These are phyloP conservation scores for Zoanthus gigantus DNA, from an alignment of 92 coral and sea anemone genomes.

Conservation along the genomic window DNA sequence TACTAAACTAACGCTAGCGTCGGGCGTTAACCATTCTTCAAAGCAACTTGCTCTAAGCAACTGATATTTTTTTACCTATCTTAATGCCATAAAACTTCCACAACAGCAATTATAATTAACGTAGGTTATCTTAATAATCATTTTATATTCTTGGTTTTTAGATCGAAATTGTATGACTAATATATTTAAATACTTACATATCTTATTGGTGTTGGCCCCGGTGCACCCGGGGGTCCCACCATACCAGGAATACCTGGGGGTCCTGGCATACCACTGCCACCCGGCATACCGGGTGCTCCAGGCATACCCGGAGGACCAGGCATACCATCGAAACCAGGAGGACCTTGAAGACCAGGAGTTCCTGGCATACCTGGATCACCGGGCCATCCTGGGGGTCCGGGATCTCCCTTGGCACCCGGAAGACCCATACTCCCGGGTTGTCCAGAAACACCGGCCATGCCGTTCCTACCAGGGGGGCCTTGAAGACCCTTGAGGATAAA, in stretches of 20 bases:
- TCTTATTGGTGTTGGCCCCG: conserved; percentile 99
- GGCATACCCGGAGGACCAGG: conserved; percentile 99
- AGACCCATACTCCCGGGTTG: conserved; percentile 95
- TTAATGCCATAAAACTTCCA: no score
- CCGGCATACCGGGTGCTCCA: conserved; percentile 97
- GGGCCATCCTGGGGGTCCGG: conserved; percentile 93
- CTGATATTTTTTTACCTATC: no score
- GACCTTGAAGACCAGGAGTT: conserved; percentile 97
- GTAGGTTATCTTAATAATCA: no score
- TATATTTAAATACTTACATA: conserved; percentile 84
- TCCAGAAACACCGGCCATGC: conserved; percentile 98
- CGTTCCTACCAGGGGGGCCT: conserved; percentile 99
- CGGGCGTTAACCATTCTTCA: no score
- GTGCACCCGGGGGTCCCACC: conserved; percentile 92
- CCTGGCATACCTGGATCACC: conserved; percentile 98
- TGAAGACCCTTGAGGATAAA: conserved; percentile 99
- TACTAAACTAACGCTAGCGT: no score
- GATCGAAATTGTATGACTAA: background rate
- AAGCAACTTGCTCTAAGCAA: no score
- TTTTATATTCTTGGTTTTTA: background rate
- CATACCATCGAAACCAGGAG: conserved; percentile 98
- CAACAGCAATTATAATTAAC: no score
- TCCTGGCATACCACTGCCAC: conserved; percentile 99
- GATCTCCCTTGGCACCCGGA: conserved; percentile 94
- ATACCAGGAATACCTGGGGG: conserved; percentile 93